phyloP scores from a whole-genome alignment of 2,797 vertebrate genomes.

The Glossophaga mutica region DNA sequence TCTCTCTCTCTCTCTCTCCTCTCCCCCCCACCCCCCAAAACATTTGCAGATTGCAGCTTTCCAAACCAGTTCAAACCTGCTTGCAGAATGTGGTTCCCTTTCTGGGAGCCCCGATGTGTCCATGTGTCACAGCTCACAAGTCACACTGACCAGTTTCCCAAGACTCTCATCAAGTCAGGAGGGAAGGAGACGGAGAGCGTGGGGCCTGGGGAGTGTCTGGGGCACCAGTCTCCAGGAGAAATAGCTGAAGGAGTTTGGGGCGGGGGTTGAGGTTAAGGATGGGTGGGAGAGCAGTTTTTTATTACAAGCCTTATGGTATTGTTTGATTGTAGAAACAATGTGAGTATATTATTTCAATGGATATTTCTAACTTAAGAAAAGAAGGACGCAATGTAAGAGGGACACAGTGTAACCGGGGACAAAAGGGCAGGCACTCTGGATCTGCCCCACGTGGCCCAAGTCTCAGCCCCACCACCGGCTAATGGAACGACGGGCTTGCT shows the following conservation, averaged over 20 bases:
- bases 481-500: too few relatives aligned
- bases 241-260: background rate
- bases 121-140: background rate
- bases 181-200: background rate
- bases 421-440: background rate
- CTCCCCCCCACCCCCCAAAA: too few relatives aligned
- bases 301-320: background rate
- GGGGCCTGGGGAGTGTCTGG: background rate
- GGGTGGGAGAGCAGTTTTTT: background rate
- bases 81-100: background rate
- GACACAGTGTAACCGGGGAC: background rate
- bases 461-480: background rate
- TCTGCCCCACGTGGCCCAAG: fast-evolving
- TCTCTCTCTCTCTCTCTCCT: background rate
- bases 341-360: background rate
- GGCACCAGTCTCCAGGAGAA: background rate
- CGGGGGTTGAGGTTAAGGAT: background rate
- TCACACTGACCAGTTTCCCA: background rate
- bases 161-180: background rate
- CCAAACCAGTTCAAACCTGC: background rate
- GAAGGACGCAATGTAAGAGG: background rate
- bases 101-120: background rate
- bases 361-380: background rate
- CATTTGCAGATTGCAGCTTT: background rate
- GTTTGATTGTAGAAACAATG: background rate